Conservation (phyloP, 2,888 invertebrate species). For the Plagodis pulveraria region DNA sequence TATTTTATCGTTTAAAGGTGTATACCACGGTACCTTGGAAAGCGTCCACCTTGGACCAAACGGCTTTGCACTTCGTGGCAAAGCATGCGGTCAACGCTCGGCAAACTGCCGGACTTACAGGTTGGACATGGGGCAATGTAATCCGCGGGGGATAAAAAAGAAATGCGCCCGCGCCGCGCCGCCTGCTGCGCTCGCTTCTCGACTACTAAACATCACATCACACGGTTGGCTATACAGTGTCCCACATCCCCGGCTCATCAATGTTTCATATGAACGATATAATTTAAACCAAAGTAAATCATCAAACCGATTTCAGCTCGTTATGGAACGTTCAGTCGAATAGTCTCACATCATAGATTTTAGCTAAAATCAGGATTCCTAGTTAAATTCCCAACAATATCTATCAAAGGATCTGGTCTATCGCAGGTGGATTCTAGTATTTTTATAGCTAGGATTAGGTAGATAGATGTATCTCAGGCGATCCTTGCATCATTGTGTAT, state of each 20-base stretch:
- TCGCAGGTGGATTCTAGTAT: too few species aligned
- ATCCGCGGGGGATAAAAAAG: slow-evolving; percentile 81
- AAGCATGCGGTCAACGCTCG: slow-evolving; percentile 80
- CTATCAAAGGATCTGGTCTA: too few species aligned
- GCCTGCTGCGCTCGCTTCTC: slow-evolving; percentile 60
- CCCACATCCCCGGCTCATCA: neutral
- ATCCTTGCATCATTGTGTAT: too few species aligned
- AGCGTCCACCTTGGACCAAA: slow-evolving; percentile 67
- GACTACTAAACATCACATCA: slow-evolving; percentile 64
- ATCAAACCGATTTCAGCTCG: too few species aligned
- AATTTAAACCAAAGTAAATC: too few species aligned
- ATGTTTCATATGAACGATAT: too few species aligned
- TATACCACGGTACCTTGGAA: slow-evolving; percentile 55
- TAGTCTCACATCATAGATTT: too few species aligned
- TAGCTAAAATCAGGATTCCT: too few species aligned
- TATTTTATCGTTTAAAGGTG: slow-evolving; percentile 11
- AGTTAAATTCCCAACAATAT: too few species aligned
- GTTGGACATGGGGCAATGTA: slow-evolving; percentile 82
- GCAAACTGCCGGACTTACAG: slow-evolving; percentile 83
- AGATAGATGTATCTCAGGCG: too few species aligned
- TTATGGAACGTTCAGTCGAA: too few species aligned
- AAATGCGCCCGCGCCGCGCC: slow-evolving; percentile 59
- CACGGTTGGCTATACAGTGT: slow-evolving; percentile 18
- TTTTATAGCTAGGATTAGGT: too few species aligned
- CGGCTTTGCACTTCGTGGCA: slow-evolving; percentile 69